Evolutionary conservation across 2,113 vertebrate species (phyloP), one percentile per base, ranked within the genome.

Genomic region (Lutjanus erythropterus): DNA sequence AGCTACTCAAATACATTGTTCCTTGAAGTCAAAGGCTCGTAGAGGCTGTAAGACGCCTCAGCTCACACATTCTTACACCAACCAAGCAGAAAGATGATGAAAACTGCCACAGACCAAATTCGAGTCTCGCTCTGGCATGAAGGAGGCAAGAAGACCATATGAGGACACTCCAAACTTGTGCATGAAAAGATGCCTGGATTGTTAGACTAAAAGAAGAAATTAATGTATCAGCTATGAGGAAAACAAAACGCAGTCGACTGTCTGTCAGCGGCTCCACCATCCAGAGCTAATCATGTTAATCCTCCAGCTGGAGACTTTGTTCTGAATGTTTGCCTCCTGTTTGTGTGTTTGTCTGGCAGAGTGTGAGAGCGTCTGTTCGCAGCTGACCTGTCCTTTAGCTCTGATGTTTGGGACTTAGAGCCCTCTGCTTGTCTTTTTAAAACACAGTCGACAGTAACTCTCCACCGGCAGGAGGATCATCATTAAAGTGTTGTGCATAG

Each of bases 401-500:
- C 62, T 39, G 23, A 72, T 50, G 52, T 50, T 39, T 42, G 19
- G 33, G 11, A 23, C 59, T n/a, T 2, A 21, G 23, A 29, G 18
- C 6, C 44, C 33, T 50, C 15, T 10, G 46, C 65, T 46, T 59
- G 46, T 37, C 31, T 23, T 52, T 16, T 31, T 19, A 23, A 59
- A 59, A 44, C 69, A 46, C 44, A 69, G 37, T 23, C 31, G 31
- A n/a, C 59, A 64, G 29, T n/a, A 31, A 19, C 59, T 46, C 39
- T 58, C 10, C 18, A 18, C 3, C 11, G 14, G 67, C 67, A 27
- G 58, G 33, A 39, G n/a, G 23, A 21, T 78, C 58, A 5, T 68
- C 52, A 29, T 68, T 59, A 59, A 77, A 68, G 68, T n/a, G 52
- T 37, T 47, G 42, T 68, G 62, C 64, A n/a, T n/a, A 47, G 52